Base-by-base conservation (phyloP, 2,797 vertebrate genomes). In the Sebastes aleutianus region DNA sequence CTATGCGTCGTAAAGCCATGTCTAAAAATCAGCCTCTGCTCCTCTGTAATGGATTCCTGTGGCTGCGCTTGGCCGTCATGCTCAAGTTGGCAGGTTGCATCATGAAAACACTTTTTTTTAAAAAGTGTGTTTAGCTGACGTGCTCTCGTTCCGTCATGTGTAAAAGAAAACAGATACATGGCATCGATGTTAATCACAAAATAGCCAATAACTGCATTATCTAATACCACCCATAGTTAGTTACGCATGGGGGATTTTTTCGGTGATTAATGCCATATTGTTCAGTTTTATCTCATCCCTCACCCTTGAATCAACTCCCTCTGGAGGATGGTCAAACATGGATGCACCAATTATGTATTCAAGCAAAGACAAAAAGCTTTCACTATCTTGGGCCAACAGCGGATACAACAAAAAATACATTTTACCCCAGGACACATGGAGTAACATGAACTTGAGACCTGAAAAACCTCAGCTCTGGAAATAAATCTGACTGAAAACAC, bases 61-160 rank as follows among this genome's bases (percentile, higher is more conserved):
- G 86, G 85, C 85, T 87, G 78, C 70, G 67, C 66, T 92, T 94
- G 93, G 89, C 91, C 79, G 80, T 86, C 88, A 81, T 9, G 85
- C 91, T 89, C 82, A 70, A 76, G 85, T 80, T 88, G 83, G 62
- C 16, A 1, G 73, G 68, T 89, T 83, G 85, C 90, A 82, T 91
- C 89, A 87, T 47, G 67, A 86, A 87, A 91, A 83, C 68, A 79
- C 70, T 43, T 70, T 39, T 36, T 36, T 0, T 1, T 1, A 3
- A 39, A 39, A 39, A 43, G 39, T 43, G 68, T 61, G 73, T 74
- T 80, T 50, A 79, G 83, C 75, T 89, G 84, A 88, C 68, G 36
- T 82, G 72, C 54, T 83, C 26, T 67, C 6, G n/a, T 69, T 84
- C 65, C 34, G 57, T 83, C 61, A 29, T 68, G 67, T 80, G 77